phyloP scores from a whole-genome alignment of 2,888 invertebrate species.

The Epinotia brunnichana region DNA sequence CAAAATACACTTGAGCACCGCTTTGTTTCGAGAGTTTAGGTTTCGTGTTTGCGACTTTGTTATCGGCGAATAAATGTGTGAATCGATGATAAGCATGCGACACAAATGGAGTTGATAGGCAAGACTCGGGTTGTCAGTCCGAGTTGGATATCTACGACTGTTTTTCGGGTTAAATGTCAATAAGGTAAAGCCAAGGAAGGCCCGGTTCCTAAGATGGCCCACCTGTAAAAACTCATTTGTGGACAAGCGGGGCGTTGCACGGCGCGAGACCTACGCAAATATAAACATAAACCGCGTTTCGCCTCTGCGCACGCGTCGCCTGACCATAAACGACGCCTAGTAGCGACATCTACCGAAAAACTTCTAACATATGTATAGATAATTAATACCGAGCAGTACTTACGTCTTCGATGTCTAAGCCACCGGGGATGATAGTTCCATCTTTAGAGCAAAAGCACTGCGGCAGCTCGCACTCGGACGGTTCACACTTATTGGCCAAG shows the following conservation, averaged over 20 bases:
- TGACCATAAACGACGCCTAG: too few relatives aligned
- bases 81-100: neutral
- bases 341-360: too few relatives aligned
- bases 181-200: too few relatives aligned
- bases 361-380: too few relatives aligned
- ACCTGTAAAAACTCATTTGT: too few relatives aligned
- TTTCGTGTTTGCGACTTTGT: neutral
- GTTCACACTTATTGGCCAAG: conserved; percentile 91
- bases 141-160: neutral
- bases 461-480: conserved; percentile 89
- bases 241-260: too few relatives aligned
- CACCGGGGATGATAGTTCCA: conserved; percentile 94
- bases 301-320: too few relatives aligned
- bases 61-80: neutral
- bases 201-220: too few relatives aligned
- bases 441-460: conserved; percentile 97
- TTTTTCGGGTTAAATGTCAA: neutral
- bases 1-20: conserved; percentile 40
- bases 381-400: neutral
- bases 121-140: neutral
- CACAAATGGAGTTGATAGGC: neutral
- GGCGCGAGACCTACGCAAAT: too few relatives aligned
- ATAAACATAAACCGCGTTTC: too few relatives aligned
- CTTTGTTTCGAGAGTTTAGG: conserved; percentile 5
- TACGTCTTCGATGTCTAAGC: conserved; percentile 89